Conservation (phyloP, 2,888 invertebrate genomes). For the Dascillus cervinus region DNA sequence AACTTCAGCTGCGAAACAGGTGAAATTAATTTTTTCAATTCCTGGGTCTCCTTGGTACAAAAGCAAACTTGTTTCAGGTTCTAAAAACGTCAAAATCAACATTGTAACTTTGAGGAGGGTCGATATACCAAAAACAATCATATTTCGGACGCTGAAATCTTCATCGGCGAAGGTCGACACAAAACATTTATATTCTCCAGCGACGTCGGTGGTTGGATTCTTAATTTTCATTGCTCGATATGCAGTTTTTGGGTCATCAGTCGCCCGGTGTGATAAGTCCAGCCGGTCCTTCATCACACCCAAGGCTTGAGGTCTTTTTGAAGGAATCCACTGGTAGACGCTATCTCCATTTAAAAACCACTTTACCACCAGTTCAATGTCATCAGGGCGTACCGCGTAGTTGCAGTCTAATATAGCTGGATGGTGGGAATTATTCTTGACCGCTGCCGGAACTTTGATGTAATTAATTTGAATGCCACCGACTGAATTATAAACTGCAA, state of each 20-base stretch:
- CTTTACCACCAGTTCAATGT: constrained; percentile 64
- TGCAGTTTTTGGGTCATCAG: constrained; percentile 58
- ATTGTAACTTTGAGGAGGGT: background rate
- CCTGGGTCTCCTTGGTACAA: constrained; percentile 27
- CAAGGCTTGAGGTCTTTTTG: constrained; percentile 57
- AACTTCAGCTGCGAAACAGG: constrained; percentile 40
- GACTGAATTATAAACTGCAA: constrained; percentile 5
- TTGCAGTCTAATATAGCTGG: constrained; percentile 65
- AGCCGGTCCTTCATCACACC: constrained; percentile 50
- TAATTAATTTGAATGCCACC: constrained; percentile 37
- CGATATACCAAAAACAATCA: constrained; percentile 58
- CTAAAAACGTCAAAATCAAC: constrained; percentile 27
- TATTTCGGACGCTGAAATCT: constrained; percentile 53
- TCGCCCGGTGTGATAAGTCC: constrained; percentile 57
- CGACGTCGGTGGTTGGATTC: constrained; percentile 60
- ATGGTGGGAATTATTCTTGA: constrained; percentile 35
- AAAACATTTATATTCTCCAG: constrained; percentile 66
- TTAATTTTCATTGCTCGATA: constrained; percentile 63
- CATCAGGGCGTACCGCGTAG: constrained; percentile 54
- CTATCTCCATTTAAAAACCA: constrained; percentile 65
- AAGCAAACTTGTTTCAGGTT: constrained; percentile 33
- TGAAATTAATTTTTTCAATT: constrained; percentile 39
- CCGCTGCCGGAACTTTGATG: constrained; percentile 37
- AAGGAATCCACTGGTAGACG: constrained; percentile 78
- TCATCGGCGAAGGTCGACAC: constrained; percentile 64